Conservation (phyloP, 2,797 vertebrate genomes). For the Galaxias olidus region DNA sequence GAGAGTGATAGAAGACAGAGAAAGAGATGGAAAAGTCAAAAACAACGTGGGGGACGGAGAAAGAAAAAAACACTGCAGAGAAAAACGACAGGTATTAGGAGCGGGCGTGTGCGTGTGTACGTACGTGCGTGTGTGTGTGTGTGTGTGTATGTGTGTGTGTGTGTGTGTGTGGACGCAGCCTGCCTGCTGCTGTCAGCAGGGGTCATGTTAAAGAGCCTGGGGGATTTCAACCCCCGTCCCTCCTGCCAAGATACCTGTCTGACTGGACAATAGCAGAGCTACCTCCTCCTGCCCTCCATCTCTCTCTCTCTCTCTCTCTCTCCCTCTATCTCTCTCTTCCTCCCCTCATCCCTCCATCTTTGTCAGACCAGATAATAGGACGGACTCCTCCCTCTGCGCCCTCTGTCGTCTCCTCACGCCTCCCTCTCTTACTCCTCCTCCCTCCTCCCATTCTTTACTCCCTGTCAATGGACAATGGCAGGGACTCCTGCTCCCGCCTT, state of each 20-base stretch:
- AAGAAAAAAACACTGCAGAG: constrained; percentile 4
- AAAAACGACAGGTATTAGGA: not conserved
- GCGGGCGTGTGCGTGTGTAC: not conserved
- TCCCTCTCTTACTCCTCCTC: constrained; percentile 40
- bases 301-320: constrained; percentile 1
- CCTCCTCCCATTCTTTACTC: constrained; percentile 45
- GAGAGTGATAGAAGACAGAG: not conserved
- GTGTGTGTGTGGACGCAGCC: constrained; percentile 31
- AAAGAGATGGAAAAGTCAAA: too few species aligned
- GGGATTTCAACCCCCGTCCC: constrained; percentile 61
- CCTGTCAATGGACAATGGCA: constrained; percentile 19
- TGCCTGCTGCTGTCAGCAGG: constrained; percentile 70
- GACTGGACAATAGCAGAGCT: constrained; percentile 65
- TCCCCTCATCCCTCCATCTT: constrained; percentile 22
- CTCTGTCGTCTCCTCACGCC: constrained; percentile 25
- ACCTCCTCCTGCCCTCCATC: constrained; percentile 44
- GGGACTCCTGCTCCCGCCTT: constrained; percentile 15
- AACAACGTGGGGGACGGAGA: too few species aligned
- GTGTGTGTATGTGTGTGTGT: constrained; percentile 3
- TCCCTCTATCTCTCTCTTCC: constrained; percentile 50
- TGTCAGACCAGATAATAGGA: too few species aligned
- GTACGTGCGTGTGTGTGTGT: constrained; percentile 10
- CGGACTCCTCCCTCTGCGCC: not conserved
- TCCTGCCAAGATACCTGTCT: constrained; percentile 71
- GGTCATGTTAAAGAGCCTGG: constrained; percentile 65